These are phyloP conservation scores for Alloplasta piceator DNA, from an alignment of 2,888 invertebrate genomes.

Conservation along the genomic window DNA sequence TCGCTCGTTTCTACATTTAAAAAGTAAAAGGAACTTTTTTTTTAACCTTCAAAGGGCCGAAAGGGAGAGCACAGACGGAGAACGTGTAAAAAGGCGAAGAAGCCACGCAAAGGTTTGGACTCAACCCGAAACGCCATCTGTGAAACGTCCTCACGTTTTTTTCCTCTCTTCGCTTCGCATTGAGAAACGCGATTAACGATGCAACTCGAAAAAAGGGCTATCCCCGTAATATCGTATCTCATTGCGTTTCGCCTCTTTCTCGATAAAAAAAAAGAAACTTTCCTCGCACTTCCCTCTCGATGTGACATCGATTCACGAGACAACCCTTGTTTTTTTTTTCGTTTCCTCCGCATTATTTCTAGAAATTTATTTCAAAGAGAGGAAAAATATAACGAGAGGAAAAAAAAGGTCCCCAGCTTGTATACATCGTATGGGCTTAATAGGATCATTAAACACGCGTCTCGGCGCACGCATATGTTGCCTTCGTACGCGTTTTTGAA, in stretches of 20 bases:
- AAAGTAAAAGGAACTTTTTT: not conserved
- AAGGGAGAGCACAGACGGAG: slow-evolving; percentile 78
- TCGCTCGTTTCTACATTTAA: slow-evolving; percentile 18
- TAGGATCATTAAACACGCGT: slow-evolving; percentile 78
- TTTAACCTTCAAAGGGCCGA: not conserved
- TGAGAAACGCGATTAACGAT: slow-evolving; percentile 42
- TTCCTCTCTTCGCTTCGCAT: slow-evolving; percentile 6
- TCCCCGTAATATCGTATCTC: not conserved
- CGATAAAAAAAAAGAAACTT: not conserved
- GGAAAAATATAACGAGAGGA: slow-evolving; percentile 48
- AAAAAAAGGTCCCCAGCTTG: slow-evolving; percentile 52
- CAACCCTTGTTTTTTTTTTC: slow-evolving; percentile 3
- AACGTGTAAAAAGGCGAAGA: slow-evolving; percentile 66
- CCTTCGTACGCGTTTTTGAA: slow-evolving; percentile 10
- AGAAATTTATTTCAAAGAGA: slow-evolving; percentile 19
- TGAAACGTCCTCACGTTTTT: slow-evolving; percentile 72
- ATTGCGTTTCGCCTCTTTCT: slow-evolving; percentile 13
- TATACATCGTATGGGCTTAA: slow-evolving; percentile 67
- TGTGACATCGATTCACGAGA: no score
- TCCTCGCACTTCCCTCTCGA: not conserved
- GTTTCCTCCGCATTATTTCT: not conserved
- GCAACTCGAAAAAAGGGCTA: slow-evolving; percentile 50
- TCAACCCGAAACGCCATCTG: slow-evolving; percentile 74
- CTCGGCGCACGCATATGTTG: slow-evolving; percentile 76
- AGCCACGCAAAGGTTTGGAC: slow-evolving; percentile 64